Evolutionary conservation across 2,797 vertebrate species (phyloP).

Genomic region (Poeciliopsis paucimaculata): DNA sequence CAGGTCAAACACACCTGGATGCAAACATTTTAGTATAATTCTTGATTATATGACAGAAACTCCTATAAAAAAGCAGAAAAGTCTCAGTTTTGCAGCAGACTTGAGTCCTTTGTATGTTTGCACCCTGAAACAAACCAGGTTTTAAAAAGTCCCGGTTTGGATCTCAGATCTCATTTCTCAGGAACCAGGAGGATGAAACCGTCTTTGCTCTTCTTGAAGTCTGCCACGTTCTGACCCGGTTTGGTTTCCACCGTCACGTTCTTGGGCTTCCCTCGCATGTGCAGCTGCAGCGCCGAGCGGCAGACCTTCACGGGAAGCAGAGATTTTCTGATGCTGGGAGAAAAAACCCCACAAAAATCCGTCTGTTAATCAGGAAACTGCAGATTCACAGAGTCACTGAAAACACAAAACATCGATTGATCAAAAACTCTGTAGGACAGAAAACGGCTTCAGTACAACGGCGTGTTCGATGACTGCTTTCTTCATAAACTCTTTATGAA

Average conservation of each 20-base stretch:
- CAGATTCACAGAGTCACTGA: not conserved
- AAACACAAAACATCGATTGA: not conserved
- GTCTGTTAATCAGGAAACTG: not conserved
- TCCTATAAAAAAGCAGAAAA: not conserved
- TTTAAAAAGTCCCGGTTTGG: not conserved
- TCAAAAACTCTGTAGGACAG: not conserved
- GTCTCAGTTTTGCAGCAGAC: not conserved
- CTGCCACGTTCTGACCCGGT: slow-evolving; percentile 55
- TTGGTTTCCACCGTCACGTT: slow-evolving; percentile 74
- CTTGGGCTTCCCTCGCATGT: slow-evolving; percentile 79
- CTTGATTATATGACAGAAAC: not conserved
- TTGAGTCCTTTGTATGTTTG: not conserved
- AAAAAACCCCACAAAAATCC: slow-evolving; percentile 38
- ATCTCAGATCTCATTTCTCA: slow-evolving; percentile 22
- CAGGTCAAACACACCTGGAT: not conserved
- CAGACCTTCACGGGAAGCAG: slow-evolving; percentile 76
- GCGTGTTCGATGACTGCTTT: not conserved
- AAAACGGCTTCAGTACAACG: too few species aligned
- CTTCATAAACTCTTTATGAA: not conserved
- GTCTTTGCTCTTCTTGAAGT: slow-evolving; percentile 80
- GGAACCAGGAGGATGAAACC: slow-evolving; percentile 80
- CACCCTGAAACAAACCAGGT: not conserved
- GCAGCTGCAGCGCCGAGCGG: slow-evolving; percentile 63
- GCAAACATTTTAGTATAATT: not conserved
- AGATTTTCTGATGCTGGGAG: slow-evolving; percentile 67